These are phyloP conservation scores for Phalanger gymnotis DNA, from an alignment of 2,797 vertebrate species.

Conservation along the genomic window DNA sequence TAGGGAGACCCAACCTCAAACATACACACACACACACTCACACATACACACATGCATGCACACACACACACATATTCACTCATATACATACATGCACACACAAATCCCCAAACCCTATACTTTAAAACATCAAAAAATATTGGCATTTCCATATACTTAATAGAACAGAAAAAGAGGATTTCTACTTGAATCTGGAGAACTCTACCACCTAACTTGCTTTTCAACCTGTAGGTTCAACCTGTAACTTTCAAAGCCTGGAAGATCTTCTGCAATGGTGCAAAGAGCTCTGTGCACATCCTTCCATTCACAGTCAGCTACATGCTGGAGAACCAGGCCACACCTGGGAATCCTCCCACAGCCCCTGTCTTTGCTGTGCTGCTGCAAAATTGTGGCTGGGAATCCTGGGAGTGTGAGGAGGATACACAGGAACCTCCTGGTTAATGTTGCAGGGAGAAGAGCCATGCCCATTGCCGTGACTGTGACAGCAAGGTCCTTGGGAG, in stretches of 20 bases:
- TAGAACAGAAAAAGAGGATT: neutral
- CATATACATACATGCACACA: neutral
- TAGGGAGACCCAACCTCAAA: neutral
- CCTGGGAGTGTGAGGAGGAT: neutral
- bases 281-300: neutral
- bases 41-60: too few species aligned
- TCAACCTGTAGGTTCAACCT: neutral
- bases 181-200: neutral
- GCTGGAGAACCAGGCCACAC: too few species aligned
- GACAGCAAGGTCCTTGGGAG: neutral
- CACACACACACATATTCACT: too few species aligned
- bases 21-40: too few species aligned
- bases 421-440: neutral
- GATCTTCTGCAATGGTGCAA: neutral
- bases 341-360: neutral
- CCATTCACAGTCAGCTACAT: neutral
- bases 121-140: neutral
- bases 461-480: neutral
- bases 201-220: neutral
- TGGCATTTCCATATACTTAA: neutral
- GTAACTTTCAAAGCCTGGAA: neutral
- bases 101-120: neutral
- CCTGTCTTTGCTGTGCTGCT: neutral
- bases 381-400: neutral
- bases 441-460: neutral